Base-by-base conservation (phyloP, 2,113 vertebrate genomes). In the Chloebia gouldiae region DNA sequence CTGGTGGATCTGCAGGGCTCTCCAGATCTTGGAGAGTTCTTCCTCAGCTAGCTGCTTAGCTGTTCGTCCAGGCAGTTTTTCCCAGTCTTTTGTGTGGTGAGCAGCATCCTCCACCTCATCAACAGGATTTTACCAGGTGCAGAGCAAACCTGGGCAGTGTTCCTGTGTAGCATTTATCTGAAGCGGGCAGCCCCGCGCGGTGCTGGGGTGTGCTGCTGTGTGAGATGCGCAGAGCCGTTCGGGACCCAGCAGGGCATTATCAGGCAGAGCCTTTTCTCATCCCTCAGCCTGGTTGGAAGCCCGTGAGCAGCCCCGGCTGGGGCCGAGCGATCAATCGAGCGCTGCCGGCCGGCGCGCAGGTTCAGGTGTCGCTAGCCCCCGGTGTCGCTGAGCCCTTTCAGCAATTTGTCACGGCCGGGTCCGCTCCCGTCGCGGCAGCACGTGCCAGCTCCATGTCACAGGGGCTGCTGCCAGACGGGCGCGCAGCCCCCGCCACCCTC, bases 371-470 rank as follows among this genome's bases (percentile, higher is more conserved):
- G 96, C 97, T 98, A 98, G 98, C 97, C 98, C 94, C 87, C 94
- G 98, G 98, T 99, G 98, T 97, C 97, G 98, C 98, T 94, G 96
- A 97, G 98, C 98, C 98, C 98, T 99, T 99, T 99, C 97, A 99
- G 98, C 98, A 94, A 99, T 99, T 99, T 98, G 99, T 99, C 99
- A 99, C 98, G 99, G 97, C 98, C 95, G 95, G 95, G 97, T 96
- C 98, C 90, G 98, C 97, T 97, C 98, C 99, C 97, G 98, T 98
- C 99, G 99, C 98, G 99, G 98, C 98, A 98, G 98, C 99, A 99
- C 99, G 99, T 99, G 99, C 99, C 98, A 97, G 98, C 97, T 98
- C 98, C 97, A 97, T 94, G 98, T 98, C 97, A 96, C 91, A 97
- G 96, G 95, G 97, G 98, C 98, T 96, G 98, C 97, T 97, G 97